Conservation (phyloP, 1,140 invertebrate species). For the Drosophila seguyi region DNA sequence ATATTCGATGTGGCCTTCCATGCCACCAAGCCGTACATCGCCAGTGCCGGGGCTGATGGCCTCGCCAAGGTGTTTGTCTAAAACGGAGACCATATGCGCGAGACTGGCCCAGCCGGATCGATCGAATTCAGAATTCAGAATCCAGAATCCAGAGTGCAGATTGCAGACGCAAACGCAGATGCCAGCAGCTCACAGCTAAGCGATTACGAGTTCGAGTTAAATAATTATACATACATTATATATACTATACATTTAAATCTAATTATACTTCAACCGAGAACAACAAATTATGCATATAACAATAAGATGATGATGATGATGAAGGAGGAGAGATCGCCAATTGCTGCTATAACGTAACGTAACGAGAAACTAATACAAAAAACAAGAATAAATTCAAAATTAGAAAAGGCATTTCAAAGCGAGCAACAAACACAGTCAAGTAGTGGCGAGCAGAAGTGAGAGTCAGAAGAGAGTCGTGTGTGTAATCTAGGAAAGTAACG, state of each 20-base stretch:
- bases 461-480: slow-evolving; percentile 16
- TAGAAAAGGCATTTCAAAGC: slow-evolving; percentile 60
- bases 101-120: slow-evolving; percentile 23
- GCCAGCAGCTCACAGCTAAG: slow-evolving; percentile 58
- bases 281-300: slow-evolving; percentile 64
- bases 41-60: slow-evolving; percentile 98
- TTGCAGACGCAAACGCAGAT: slow-evolving; percentile 18
- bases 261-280: slow-evolving; percentile 72
- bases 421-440: slow-evolving; percentile 43
- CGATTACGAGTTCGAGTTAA: slow-evolving; percentile 80
- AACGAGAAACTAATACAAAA: neutral
- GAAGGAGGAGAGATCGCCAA: slow-evolving; percentile 5
- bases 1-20: slow-evolving; percentile 99
- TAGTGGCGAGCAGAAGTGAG: slow-evolving; percentile 7
- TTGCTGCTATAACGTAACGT: slow-evolving; percentile 21
- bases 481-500: slow-evolving; percentile 40
- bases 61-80: slow-evolving; percentile 98
- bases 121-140: slow-evolving; percentile 45
- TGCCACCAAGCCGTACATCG: slow-evolving; percentile 98
- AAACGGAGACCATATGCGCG: slow-evolving; percentile 10
- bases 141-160: slow-evolving; percentile 27
- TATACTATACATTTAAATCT: slow-evolving; percentile 76
- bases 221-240: slow-evolving; percentile 78
- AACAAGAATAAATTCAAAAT: slow-evolving; percentile 52
- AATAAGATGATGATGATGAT: slow-evolving; percentile 20